A percentile compares a stretch with the other conserved stretches of the same genome.
These are phyloP conservation scores for Chelmon rostratus DNA, from an alignment of 2,797 vertebrate species.

Conservation along the genomic window DNA sequence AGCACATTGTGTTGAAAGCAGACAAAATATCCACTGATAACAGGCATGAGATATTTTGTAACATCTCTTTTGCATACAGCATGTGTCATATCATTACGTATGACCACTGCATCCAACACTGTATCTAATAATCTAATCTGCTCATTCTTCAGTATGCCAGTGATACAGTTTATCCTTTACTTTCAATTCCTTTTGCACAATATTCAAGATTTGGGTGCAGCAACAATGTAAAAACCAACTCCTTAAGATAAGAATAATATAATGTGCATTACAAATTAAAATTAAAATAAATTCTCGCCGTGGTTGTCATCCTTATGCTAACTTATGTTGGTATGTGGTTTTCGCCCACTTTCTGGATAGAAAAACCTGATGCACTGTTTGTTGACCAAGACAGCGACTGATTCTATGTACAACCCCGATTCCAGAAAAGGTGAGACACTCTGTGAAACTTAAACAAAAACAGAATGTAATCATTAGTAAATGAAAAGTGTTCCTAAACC, in stretches of 20 bases:
- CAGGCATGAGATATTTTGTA: constrained; percentile 34
- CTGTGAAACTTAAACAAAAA: no score
- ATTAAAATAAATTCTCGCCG: constrained; percentile 5
- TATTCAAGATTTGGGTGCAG: constrained; percentile 33
- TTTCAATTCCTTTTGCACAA: constrained; percentile 38
- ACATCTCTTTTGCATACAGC: constrained; percentile 51
- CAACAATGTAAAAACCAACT: constrained; percentile 31
- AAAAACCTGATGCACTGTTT: constrained; percentile 29
- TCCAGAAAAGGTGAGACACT: no score
- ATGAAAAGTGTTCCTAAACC: no score
- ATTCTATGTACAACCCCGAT: constrained; percentile 15
- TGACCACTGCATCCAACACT: constrained; percentile 20
- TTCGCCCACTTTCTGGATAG: constrained; percentile 12
- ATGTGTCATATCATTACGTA: constrained; percentile 29
- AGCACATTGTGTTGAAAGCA: constrained; percentile 61
- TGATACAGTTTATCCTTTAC: constrained; percentile 24
- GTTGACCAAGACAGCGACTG: constrained; percentile 18
- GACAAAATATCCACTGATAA: constrained; percentile 54
- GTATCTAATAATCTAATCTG: constrained; percentile 20
- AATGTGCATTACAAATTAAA: constrained; percentile 50
- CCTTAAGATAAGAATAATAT: constrained; percentile 41
- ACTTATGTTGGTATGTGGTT: constrained; percentile 15
- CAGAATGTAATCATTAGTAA: no score
- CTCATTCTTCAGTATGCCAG: constrained; percentile 22
- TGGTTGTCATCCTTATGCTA: constrained; percentile 23